These are phyloP conservation scores for Heliconius sara DNA, from an alignment of 2,888 invertebrate genomes.

Conservation along the genomic window DNA sequence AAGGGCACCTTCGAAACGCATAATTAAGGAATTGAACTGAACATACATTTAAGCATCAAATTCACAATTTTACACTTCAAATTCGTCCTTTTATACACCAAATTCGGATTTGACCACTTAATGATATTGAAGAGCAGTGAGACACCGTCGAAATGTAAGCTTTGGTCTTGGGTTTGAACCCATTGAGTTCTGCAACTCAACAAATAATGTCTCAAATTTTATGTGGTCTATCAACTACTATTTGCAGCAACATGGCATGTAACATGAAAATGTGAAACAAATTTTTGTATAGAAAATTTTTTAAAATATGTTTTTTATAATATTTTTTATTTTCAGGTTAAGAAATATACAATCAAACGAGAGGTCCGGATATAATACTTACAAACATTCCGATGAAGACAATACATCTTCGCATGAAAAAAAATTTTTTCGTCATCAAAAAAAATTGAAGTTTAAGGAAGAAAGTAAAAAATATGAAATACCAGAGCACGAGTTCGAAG, in stretches of 20 bases:
- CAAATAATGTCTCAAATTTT: too few species aligned
- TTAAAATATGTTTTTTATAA: not conserved
- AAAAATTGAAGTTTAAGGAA: constrained; percentile 56
- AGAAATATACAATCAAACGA: constrained; percentile 74
- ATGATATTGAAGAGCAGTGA: too few species aligned
- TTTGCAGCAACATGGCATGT: not conserved
- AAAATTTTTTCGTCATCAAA: constrained; percentile 78
- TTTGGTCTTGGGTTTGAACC: too few species aligned
- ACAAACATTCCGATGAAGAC: constrained; percentile 57
- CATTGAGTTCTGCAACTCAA: too few species aligned
- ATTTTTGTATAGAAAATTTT: not conserved
- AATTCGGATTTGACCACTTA: too few species aligned
- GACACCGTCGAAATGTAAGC: too few species aligned
- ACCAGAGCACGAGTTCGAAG: constrained; percentile 86
- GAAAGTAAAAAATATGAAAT: constrained; percentile 66
- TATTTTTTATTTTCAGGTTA: constrained; percentile 58
- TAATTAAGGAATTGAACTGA: too few species aligned
- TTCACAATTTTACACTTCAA: too few species aligned
- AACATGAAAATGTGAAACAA: not conserved
- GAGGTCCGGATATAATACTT: constrained; percentile 58
- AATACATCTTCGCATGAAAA: constrained; percentile 48
- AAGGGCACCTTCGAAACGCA: too few species aligned
- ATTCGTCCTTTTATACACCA: too few species aligned
- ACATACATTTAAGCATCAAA: too few species aligned
- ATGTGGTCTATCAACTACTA: too few species aligned